Evolutionary conservation across 1,140 invertebrate genomes (phyloP), one percentile per base, ranked within the genome.

Genomic region (Lepidotrigona ventralis): DNA sequence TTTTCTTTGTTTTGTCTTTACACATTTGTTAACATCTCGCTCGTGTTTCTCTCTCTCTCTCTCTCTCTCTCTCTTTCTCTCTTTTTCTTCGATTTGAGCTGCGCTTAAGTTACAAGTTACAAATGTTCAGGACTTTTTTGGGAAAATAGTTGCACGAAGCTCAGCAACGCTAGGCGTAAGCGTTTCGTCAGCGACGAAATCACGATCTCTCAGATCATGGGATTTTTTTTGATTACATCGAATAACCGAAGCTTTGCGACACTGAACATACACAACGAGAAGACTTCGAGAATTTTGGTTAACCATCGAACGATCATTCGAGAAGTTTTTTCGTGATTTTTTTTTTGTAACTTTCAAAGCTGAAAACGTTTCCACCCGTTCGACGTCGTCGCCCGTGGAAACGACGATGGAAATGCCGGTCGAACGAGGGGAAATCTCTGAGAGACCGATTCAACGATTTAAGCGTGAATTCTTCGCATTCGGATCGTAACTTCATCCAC

Each of bases 121-220:
- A 72, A 72, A 80, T 56, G 23, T 29, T 68, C 53, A 19, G 33
- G 63, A 46, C 39, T 46, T 46, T 33, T 51, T 46, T 21, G 15
- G 77, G 69, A 60, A 76, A 77, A 77, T 51, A 69, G 72, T 76
- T 58, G 73, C 80, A 11, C 63, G 39, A 82, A 82, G 80, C 80
- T 81, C 29, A 33, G 53, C n/a, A 33, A 68, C 33, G 21, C 64
- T 77, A 82, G 39, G 73, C 53, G 33, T 39, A 77, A 82, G 80
- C 80, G n/a, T 46, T 29, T 64, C 46, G 29, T 60, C n/a, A 75
- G 54, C 26, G 29, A 19, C 56, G 29, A 79, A 33, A 68, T 76
- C 46, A 46, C 71, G 71, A 64, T 17, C 79, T 58, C 72, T 76
- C 80, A 46, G 80, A 76, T 33, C 26, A 29, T 46, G 39, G 39